Percentiles rank a stretch among this genome's conserved stretches.
phyloP scores from a whole-genome alignment of 2,113 vertebrate species.

The Coptodon rendalli region DNA sequence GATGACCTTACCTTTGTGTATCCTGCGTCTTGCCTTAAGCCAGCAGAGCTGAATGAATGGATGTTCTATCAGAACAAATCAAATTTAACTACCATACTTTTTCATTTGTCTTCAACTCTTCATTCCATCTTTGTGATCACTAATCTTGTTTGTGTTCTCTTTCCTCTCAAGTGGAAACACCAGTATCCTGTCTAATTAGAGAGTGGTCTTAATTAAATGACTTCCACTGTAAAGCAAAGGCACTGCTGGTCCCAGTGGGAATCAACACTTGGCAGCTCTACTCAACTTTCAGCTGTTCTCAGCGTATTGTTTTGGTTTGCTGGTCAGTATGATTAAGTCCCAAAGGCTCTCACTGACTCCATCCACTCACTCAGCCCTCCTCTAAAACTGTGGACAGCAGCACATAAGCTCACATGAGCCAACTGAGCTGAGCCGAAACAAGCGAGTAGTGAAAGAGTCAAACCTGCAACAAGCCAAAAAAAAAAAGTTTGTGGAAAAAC shows the following conservation, averaged over 20 bases:
- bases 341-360: slow-evolving; percentile 35
- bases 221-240: not conserved
- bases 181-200: not conserved
- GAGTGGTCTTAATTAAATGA: not conserved
- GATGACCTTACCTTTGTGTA: not conserved
- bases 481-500: not conserved
- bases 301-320: slow-evolving; percentile 44
- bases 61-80: not conserved
- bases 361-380: not conserved
- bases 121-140: not conserved
- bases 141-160: not conserved
- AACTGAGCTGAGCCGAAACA: not conserved
- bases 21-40: not conserved
- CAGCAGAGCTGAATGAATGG: not conserved
- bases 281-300: not conserved
- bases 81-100: not conserved
- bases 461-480: not conserved
- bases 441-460: not conserved
- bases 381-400: not conserved
- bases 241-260: not conserved
- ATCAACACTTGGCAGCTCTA: not conserved
- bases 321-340: slow-evolving; percentile 44
- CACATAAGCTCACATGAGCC: not conserved
- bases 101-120: not conserved
- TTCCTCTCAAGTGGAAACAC: not conserved